Percentiles rank a stretch among this genome's conserved stretches.
These are phyloP conservation scores for Pterocles burchelli DNA, from an alignment of 2,113 vertebrate species.

Conservation along the genomic window DNA sequence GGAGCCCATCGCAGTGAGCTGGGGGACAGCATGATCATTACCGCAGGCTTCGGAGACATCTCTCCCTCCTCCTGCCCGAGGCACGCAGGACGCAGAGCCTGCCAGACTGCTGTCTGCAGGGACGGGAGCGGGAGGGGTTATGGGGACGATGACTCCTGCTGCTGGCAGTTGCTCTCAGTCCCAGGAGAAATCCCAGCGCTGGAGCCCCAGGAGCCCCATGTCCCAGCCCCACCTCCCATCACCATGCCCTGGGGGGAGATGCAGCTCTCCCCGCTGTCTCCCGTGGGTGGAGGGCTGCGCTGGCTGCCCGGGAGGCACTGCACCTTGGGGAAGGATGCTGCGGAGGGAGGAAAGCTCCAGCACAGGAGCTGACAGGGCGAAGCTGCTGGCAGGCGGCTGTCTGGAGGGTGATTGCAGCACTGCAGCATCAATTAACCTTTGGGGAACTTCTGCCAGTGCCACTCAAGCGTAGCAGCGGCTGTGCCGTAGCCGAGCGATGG, in stretches of 20 bases:
- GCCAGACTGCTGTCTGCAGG: not conserved
- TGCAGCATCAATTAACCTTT: slow-evolving; percentile 69
- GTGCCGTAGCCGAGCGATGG: not conserved
- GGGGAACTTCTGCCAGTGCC: slow-evolving; percentile 39
- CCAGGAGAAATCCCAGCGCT: not conserved
- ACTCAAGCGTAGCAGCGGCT: slow-evolving; percentile 3
- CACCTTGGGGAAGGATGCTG: not conserved
- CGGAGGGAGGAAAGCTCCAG: not conserved
- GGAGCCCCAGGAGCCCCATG: not conserved
- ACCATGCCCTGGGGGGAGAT: not conserved
- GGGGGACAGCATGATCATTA: not conserved
- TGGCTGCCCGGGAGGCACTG: not conserved
- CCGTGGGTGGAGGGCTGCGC: not conserved
- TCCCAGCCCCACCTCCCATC: not conserved
- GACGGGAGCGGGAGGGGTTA: not conserved
- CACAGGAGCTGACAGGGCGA: not conserved
- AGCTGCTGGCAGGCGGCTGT: slow-evolving; percentile 56
- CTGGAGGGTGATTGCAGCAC: slow-evolving; percentile 48
- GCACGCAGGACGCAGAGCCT: not conserved
- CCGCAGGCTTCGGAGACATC: not conserved
- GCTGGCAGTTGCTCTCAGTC: not conserved
- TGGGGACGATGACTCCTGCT: not conserved
- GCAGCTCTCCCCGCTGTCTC: not conserved
- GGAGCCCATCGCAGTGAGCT: not conserved
- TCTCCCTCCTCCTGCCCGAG: not conserved